A percentile compares a stretch with the other conserved stretches of the same genome.
phyloP scores from a whole-genome alignment of 2,797 vertebrate species.

The Notamacropus eugenii region DNA sequence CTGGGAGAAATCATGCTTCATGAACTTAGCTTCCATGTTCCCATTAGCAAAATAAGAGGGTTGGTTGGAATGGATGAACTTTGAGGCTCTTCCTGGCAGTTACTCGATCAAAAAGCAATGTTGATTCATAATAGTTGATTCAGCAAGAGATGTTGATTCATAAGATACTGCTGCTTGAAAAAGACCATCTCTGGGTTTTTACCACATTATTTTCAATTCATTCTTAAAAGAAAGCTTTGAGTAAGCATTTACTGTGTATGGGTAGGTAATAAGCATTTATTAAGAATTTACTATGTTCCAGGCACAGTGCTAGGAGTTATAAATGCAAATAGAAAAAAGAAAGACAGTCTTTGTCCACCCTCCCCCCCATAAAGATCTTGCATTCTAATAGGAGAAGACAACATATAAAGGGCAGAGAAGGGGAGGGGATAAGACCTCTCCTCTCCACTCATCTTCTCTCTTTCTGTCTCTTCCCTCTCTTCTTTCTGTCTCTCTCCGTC shows the following conservation, averaged over 20 bases:
- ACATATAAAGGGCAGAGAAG: not conserved
- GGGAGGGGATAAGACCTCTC: too few relatives aligned
- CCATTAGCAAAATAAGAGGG: not conserved
- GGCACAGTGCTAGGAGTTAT: not conserved
- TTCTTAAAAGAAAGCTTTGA: not conserved
- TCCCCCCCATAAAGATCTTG: not conserved
- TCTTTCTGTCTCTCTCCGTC: too few relatives aligned
- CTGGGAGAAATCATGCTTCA: not conserved
- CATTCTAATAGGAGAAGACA: not conserved
- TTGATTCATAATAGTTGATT: not conserved
- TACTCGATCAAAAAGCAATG: not conserved
- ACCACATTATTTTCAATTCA: not conserved
- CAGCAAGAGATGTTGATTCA: not conserved
- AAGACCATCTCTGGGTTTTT: not conserved
- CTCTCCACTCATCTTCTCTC: too few relatives aligned
- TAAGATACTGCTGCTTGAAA: not conserved
- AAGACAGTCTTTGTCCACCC: not conserved
- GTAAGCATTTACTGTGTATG: not conserved
- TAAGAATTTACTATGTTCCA: not conserved
- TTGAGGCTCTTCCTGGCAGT: not conserved
- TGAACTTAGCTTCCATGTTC: not conserved
- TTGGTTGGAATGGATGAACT: not conserved
- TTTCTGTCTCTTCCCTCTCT: too few relatives aligned
- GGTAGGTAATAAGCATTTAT: not conserved
- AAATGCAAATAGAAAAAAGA: not conserved